phyloP scores from a whole-genome alignment of 53 echinoderm and acorn worm genomes.

The Astropecten irregularis region DNA sequence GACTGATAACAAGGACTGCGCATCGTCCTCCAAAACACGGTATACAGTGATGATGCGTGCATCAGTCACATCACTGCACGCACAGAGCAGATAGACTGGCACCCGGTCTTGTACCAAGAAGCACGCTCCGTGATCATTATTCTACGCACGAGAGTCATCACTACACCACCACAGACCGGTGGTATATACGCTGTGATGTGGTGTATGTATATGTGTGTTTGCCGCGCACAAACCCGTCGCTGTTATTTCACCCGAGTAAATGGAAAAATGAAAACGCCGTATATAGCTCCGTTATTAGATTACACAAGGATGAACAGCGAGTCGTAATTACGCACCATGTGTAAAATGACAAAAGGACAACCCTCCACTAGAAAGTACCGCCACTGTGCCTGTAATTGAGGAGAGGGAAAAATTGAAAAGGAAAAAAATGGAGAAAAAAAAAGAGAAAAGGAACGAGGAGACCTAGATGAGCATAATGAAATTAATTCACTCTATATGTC shows the following conservation, averaged over 20 bases:
- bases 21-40: too few relatives aligned
- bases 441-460: neutral
- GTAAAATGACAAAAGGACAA: slow-evolving; percentile 55
- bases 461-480: slow-evolving; percentile 54
- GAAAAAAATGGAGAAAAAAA: neutral
- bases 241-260: slow-evolving; percentile 54
- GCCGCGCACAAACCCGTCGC: neutral
- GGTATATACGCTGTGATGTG: too few relatives aligned
- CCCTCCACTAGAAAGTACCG: slow-evolving; percentile 44
- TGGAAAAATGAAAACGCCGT: slow-evolving; percentile 55
- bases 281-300: slow-evolving; percentile 41
- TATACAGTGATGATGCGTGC: too few relatives aligned
- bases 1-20: too few relatives aligned
- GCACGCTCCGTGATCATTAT: too few relatives aligned
- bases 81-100: too few relatives aligned
- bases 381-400: slow-evolving; percentile 39
- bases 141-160: too few relatives aligned
- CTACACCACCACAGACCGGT: too few relatives aligned
- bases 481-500: slow-evolving; percentile 52
- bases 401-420: neutral
- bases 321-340: slow-evolving; percentile 42
- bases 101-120: too few relatives aligned
- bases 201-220: too few relatives aligned
- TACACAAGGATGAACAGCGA: slow-evolving; percentile 43
- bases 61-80: too few relatives aligned